Evolutionary conservation across 2,888 invertebrate genomes (phyloP), one percentile per base, ranked within the genome.

Genomic region (Hypsopygia costalis): DNA sequence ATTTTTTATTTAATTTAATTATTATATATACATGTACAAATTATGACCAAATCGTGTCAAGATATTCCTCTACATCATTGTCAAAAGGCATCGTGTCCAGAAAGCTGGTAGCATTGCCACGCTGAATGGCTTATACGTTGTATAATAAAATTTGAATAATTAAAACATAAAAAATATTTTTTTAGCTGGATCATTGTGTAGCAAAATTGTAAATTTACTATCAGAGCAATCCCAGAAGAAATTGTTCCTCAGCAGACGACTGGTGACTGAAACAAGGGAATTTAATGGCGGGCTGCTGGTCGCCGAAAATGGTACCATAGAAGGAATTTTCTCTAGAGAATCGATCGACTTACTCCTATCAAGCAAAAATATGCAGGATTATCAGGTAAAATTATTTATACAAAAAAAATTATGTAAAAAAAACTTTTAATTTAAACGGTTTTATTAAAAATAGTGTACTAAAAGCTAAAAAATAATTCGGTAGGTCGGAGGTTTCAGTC

Each of bases 271-370:
- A 41, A 71, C 80, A 25, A 72, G 68, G 20, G 85, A 91, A 41
- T 72, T 91, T 11, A 86, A 90, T 42, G 93, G 92, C 8, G 91
- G 91, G 11, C 90, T 93, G 40, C 62, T 93, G 41, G 90, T 93
- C 7, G 75, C 88, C 36, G 76, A 87, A 32, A 70, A 89, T 51
- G 93, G 92, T 16, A 87, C 87, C 52, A 92, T 93, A 45, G 70
- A 82, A 42, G 79, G 83, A 43, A 81, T 93, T 10, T 64, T 91
- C 1, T 78, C 73, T 12, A 74, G 82, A 12, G 62, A 77, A 0
- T 75, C 82, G 8, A 77, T 90, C 31, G 76, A 87, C 20, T 69
- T 79, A 49, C 63, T 86, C 0, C 73, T 86, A 0, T 28, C 42
- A 6, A 31, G 36, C 20, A 29, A 31, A 9, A 10, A 10, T 11